Percentiles rank a stretch among this genome's conserved stretches.
These are phyloP conservation scores for Shargacucullia verbasci DNA, from an alignment of 2,888 invertebrate species.

Conservation along the genomic window DNA sequence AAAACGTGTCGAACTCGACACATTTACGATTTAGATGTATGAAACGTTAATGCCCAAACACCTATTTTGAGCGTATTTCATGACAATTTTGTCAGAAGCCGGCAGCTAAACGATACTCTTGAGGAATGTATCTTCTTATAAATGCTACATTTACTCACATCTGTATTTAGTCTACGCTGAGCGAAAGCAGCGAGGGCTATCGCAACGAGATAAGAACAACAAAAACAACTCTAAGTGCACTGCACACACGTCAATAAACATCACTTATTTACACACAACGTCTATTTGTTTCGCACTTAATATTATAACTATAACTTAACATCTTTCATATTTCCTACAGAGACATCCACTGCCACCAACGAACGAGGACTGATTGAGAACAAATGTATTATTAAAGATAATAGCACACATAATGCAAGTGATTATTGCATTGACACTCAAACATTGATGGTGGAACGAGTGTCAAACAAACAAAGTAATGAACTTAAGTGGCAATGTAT, in stretches of 20 bases:
- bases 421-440: background rate
- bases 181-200: background rate
- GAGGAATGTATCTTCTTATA: background rate
- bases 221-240: background rate
- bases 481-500: constrained; percentile 27
- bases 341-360: background rate
- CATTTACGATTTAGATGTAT: no score
- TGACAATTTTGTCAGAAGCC: no score
- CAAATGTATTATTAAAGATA: constrained; percentile 7
- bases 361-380: constrained; percentile 1
- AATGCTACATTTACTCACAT: constrained; percentile 15
- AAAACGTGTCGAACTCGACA: no score
- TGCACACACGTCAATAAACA: background rate
- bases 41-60: no score
- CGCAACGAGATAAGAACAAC: constrained; percentile 11
- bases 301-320: no score
- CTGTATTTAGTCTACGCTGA: background rate
- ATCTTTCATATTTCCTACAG: background rate
- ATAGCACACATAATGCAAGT: background rate
- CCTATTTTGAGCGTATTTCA: no score
- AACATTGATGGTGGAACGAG: constrained; percentile 33
- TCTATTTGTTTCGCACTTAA: background rate
- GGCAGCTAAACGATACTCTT: no score
- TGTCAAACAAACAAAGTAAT: constrained; percentile 6
- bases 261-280: background rate